Base-by-base conservation (phyloP, 1,140 invertebrate genomes). In the Sycophaga agraensis region DNA sequence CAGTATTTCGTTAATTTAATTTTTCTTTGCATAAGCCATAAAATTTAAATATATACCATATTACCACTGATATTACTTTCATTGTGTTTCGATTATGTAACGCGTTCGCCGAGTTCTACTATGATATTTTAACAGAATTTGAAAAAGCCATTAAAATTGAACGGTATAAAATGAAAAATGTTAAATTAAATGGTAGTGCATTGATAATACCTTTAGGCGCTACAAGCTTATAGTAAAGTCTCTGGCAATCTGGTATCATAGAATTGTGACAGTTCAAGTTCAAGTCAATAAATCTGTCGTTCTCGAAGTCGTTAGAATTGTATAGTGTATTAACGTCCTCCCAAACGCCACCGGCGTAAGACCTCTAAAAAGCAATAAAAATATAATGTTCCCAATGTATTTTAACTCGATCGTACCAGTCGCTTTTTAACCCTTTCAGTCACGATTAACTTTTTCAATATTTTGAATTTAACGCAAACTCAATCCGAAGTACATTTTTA, bases 241-340 rank as follows among this genome's bases (percentile, higher is more conserved):
- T 39, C 26, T 42, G 35, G 21, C 62, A 66, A 19, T 66, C 53
- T 4, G 46, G 39, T 2, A 46, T 57, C 14, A 19, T 14, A 6
- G 17, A 16, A 35, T 48, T 34, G 0, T 4, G 40, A 42, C 65
- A 66, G 31, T 66, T 66, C 12, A 51, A 31, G 19, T 35, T 54
- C 53, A 64, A 53, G 40, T 66, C 48, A 14, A 64, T 66, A 42
- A 64, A 59, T 45, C 45, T 63, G 22, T 56, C 4, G 22, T 51
- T 56, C 28, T 50, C 53, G 12, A 45, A 45, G 14, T 57, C 31
- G 17, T 45, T 28, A 37, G 57, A 63, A 63, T 63, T 51, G 21
- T 63, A 57, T 9, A 63, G 31, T 39, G 57, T 63, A 26, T 63
- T 53, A 21, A 21, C 28, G 16, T 63, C 61, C 16, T 51, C 40